phyloP scores from a whole-genome alignment of 1,140 invertebrate genomes.

The Drosophila miranda region DNA sequence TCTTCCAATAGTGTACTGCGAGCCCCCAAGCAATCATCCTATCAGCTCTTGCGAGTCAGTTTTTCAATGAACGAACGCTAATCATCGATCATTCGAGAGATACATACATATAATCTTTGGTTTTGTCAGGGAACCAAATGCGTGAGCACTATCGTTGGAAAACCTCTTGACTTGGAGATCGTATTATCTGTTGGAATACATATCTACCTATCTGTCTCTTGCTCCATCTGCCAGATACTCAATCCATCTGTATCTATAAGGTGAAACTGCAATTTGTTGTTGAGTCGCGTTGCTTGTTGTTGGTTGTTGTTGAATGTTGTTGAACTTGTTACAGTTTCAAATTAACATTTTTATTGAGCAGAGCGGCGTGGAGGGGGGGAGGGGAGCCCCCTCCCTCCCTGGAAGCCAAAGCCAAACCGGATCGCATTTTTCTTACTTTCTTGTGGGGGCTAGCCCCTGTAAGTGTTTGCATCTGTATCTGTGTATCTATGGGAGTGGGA shows the following conservation, averaged over 20 bases:
- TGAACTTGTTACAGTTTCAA: constrained; percentile 68
- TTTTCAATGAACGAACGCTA: too few relatives aligned
- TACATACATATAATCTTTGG: too few relatives aligned
- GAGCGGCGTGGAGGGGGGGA: constrained; percentile 35
- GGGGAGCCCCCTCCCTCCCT: too few relatives aligned
- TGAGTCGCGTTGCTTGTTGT: constrained; percentile 14
- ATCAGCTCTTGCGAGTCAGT: too few relatives aligned
- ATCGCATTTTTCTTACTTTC: background rate
- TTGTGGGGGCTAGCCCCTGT: constrained; percentile 6
- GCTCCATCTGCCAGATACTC: background rate
- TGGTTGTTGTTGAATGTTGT: constrained; percentile 27
- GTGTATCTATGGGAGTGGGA: constrained; percentile 31
- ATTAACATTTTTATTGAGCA: constrained; percentile 65
- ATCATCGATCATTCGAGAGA: too few relatives aligned
- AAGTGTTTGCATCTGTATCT: constrained; percentile 17
- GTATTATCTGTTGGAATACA: too few relatives aligned
- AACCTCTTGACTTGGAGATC: too few relatives aligned
- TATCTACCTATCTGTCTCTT: background rate
- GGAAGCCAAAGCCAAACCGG: too few relatives aligned
- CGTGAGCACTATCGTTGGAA: too few relatives aligned
- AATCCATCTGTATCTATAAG: background rate
- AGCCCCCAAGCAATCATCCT: too few relatives aligned
- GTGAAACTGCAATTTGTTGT: constrained; percentile 36
- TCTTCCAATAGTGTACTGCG: too few relatives aligned
- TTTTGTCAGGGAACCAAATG: too few relatives aligned